These are phyloP conservation scores for Bombycilla garrulus DNA, from an alignment of 2,113 vertebrate genomes.

Conservation along the genomic window DNA sequence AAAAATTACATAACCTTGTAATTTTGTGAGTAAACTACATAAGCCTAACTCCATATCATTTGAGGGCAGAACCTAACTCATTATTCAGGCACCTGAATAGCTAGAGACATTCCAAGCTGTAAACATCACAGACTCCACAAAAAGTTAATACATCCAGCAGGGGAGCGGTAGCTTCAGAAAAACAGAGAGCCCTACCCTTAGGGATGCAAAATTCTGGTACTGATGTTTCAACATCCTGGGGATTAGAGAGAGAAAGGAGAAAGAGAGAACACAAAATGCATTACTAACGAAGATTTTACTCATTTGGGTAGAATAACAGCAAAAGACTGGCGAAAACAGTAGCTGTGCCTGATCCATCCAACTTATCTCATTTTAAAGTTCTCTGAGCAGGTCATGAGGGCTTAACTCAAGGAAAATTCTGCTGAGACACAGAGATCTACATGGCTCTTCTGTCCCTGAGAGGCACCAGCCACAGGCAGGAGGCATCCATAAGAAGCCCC, in stretches of 20 bases:
- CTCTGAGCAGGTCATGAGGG: not conserved
- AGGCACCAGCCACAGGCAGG: not conserved
- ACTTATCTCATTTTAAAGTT: not conserved
- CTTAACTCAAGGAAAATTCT: not conserved
- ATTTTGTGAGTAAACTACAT: not conserved
- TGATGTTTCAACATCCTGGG: not conserved
- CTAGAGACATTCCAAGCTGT: not conserved
- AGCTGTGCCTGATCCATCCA: not conserved
- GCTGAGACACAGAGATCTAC: not conserved
- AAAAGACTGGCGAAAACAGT: not conserved
- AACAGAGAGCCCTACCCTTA: not conserved
- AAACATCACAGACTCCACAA: not conserved
- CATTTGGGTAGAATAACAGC: not conserved
- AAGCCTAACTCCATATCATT: not conserved
- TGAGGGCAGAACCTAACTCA: not conserved
- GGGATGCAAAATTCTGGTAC: not conserved
- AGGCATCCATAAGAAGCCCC: not conserved
- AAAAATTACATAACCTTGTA: not conserved
- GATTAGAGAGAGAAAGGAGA: not conserved
- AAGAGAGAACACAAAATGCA: not conserved
- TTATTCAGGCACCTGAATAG: not conserved
- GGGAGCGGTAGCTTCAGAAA: not conserved
- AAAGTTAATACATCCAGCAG: not conserved
- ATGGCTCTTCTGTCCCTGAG: accelerated
- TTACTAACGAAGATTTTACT: not conserved